Evolutionary conservation across 2,888 invertebrate species (phyloP).

Genomic region (Drosophila hawaiiensis): DNA sequence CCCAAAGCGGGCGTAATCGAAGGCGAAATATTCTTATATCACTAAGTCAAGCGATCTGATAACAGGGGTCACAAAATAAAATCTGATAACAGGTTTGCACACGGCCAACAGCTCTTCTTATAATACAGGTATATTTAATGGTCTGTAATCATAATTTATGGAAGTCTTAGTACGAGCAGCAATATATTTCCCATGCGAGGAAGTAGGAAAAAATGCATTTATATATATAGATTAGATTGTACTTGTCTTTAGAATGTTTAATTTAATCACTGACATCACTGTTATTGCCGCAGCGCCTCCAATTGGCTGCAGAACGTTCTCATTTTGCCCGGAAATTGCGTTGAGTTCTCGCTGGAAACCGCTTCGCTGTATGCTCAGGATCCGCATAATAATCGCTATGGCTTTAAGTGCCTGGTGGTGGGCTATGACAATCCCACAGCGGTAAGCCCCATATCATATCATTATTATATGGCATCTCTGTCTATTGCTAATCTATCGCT

Average conservation of each 20-base stretch:
- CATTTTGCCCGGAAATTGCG: conserved; percentile 96
- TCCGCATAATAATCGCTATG: conserved; percentile 92
- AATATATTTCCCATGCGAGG: no score
- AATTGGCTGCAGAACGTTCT: conserved; percentile 95
- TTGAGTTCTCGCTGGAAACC: conserved; percentile 97
- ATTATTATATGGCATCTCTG: background rate
- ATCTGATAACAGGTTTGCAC: no score
- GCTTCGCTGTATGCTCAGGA: conserved; percentile 97
- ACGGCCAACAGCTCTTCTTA: no score
- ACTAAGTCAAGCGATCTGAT: no score
- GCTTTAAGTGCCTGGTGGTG: conserved; percentile 92
- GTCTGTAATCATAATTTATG: no score
- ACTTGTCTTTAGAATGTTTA: background rate
- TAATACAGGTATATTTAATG: accelerated
- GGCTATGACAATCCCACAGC: conserved; percentile 92
- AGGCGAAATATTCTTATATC: no score
- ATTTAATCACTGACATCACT: background rate
- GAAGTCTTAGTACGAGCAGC: no score
- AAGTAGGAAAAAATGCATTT: no score
- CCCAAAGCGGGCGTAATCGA: no score
- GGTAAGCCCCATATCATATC: conserved; percentile 60
- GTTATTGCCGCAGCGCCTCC: conserved; percentile 67
- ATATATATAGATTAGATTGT: background rate
- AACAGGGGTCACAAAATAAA: no score
- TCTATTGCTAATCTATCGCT: conserved; percentile 11